Conservation (phyloP, 2,797 vertebrate genomes). For the Anas bahamensis region DNA sequence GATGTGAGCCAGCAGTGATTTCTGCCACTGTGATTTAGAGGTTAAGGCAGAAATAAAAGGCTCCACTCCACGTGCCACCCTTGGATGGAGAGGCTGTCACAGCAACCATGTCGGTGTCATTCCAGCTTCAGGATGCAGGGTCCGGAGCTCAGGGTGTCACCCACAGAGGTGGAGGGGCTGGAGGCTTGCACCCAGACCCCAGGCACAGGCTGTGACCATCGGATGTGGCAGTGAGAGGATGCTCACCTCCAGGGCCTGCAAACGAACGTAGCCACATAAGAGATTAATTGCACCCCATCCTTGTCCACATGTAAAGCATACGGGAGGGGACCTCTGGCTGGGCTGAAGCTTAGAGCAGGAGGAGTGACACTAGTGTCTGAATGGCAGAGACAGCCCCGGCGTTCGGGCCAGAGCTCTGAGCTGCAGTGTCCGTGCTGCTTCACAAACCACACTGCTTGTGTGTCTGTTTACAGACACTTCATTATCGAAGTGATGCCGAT, state of each 20-base stretch:
- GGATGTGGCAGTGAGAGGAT: not conserved
- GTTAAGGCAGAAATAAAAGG: not conserved
- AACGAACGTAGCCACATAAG: rapidly evolving
- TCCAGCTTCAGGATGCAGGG: rapidly evolving
- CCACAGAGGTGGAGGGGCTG: not conserved
- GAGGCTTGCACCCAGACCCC: not conserved
- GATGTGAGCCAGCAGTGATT: not conserved
- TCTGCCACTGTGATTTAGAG: not conserved
- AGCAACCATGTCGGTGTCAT: not conserved
- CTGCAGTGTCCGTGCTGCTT: not conserved
- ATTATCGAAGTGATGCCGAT: not conserved
- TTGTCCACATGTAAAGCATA: rapidly evolving
- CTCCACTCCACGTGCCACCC: rapidly evolving
- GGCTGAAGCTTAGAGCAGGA: not conserved
- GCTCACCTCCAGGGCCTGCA: not conserved
- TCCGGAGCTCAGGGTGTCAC: not conserved
- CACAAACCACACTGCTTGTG: not conserved
- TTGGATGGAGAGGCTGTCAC: not conserved
- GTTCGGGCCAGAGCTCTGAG: not conserved
- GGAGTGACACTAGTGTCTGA: not conserved
- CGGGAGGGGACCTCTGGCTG: not conserved
- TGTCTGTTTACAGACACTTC: not conserved
- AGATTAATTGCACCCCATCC: not conserved
- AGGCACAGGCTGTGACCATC: rapidly evolving
- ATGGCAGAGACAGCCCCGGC: not conserved